Conservation (phyloP, 2,113 vertebrate genomes). For the Odocoileus hemionus region DNA sequence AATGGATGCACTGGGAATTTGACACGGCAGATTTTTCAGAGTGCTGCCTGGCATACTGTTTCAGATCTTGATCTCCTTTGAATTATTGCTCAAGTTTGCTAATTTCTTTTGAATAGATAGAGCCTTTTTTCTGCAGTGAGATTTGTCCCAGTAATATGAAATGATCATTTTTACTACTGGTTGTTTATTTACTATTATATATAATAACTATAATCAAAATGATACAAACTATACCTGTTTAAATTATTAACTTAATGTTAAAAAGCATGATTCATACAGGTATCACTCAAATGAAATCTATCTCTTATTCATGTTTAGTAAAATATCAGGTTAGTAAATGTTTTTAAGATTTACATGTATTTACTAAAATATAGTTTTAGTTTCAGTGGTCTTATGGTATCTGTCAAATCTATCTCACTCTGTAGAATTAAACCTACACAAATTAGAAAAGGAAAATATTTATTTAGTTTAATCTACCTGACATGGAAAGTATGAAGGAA, state of each 20-base stretch:
- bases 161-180: constrained; percentile 10
- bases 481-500: neutral
- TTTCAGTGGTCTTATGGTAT: neutral
- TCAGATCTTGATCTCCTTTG: constrained; percentile 33
- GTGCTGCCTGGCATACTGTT: neutral
- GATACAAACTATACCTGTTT: constrained; percentile 29
- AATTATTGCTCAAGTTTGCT: constrained; percentile 46
- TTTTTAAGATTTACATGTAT: neutral
- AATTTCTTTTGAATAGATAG: constrained; percentile 38
- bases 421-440: neutral
- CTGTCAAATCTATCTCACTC: neutral
- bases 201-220: constrained; percentile 38
- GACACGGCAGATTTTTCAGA: constrained; percentile 2
- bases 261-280: constrained; percentile 48
- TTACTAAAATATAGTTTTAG: constrained; percentile 9
- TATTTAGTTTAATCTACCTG: neutral
- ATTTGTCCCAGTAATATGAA: constrained; percentile 24
- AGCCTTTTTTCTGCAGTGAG: neutral
- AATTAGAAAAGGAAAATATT: neutral
- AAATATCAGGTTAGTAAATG: neutral
- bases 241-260: constrained; percentile 43
- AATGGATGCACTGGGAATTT: neutral
- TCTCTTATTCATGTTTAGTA: constrained; percentile 25
- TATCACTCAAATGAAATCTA: constrained; percentile 28
- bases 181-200: constrained; percentile 26